These are phyloP conservation scores for Cydia splendana DNA, from an alignment of 1,140 invertebrate species.

Conservation along the genomic window DNA sequence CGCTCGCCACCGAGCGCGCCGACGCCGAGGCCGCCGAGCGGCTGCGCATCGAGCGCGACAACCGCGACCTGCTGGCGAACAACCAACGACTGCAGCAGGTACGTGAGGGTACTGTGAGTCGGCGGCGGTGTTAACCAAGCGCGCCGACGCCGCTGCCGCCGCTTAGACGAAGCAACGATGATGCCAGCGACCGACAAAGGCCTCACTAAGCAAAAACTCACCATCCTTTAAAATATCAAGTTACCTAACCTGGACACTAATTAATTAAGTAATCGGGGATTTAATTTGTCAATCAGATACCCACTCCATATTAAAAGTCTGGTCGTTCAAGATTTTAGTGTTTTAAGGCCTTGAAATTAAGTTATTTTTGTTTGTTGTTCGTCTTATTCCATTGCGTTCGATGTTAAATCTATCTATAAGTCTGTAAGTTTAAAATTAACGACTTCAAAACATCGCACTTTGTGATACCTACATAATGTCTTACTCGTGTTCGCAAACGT, in stretches of 20 bases:
- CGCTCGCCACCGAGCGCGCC: slow-evolving; percentile 92
- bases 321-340: neutral
- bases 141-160: neutral
- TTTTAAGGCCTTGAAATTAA: slow-evolving; percentile 1
- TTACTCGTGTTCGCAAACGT: too few species aligned
- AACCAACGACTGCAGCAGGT: slow-evolving; percentile 87
- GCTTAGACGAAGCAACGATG: too few species aligned
- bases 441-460: neutral
- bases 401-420: neutral
- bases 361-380: slow-evolving; percentile 9
- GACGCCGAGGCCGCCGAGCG: slow-evolving; percentile 92
- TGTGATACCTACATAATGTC: too few species aligned
- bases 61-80: slow-evolving; percentile 87
- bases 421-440: neutral
- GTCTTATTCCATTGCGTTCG: neutral
- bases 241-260: too few species aligned
- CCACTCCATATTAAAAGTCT: neutral
- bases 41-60: slow-evolving; percentile 90
- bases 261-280: too few species aligned
- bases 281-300: too few species aligned
- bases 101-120: slow-evolving; percentile 1
- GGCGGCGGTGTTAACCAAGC: too few species aligned
- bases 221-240: too few species aligned
- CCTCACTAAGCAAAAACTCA: too few species aligned
- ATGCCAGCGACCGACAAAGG: too few species aligned